Percentiles rank a stretch among this genome's conserved stretches.
Conservation (phyloP, 2,888 invertebrate genomes). For the Callinectes sapidus region DNA sequence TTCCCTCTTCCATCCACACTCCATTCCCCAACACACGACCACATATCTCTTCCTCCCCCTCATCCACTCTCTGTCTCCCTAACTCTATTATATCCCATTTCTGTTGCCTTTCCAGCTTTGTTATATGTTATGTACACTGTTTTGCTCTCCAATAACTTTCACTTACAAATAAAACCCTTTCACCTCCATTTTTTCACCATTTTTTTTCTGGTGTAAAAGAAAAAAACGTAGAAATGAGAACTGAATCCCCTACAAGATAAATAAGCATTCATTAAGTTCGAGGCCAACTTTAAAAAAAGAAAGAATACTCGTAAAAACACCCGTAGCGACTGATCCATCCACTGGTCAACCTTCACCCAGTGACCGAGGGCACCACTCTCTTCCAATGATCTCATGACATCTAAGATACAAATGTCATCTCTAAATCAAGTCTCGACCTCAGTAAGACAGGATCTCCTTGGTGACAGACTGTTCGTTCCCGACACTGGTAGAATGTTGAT, state of each 20-base stretch:
- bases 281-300: neutral
- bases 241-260: neutral
- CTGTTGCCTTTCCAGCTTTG: neutral
- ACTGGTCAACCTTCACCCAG: neutral
- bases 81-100: conserved; percentile 9
- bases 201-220: neutral
- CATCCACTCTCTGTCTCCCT: neutral
- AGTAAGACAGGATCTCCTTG: neutral
- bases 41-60: conserved; percentile 17
- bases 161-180: neutral
- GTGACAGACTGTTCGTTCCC: neutral
- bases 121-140: neutral
- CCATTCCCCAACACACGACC: neutral
- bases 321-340: neutral
- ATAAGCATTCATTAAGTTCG: neutral
- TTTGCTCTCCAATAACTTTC: neutral
- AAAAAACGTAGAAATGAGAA: neutral
- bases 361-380: neutral
- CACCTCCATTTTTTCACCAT: neutral
- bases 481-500: neutral
- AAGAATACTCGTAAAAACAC: too few species aligned
- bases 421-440: neutral
- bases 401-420: neutral
- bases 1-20: neutral
- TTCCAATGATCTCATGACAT: neutral